Conservation (phyloP, 2,888 invertebrate species). For the Acanthococcus lagerstroemiae region DNA sequence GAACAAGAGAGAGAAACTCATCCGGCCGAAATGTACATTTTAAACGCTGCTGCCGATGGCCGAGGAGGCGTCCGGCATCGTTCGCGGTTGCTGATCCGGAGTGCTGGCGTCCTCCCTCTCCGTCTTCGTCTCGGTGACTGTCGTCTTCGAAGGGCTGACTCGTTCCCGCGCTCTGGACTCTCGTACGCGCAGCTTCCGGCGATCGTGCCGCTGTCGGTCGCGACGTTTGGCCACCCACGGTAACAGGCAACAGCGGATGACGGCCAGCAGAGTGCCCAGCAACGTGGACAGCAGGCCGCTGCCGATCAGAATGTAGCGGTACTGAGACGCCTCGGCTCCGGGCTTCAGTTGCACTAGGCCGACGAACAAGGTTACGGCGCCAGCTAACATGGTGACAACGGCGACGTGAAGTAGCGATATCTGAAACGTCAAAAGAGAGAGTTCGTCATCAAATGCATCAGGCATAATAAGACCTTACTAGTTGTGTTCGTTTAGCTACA, state of each 20-base stretch:
- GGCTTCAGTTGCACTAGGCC: constrained; percentile 66
- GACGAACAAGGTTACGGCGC: constrained; percentile 62
- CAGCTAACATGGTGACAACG: constrained; percentile 61
- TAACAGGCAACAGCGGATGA: constrained; percentile 57
- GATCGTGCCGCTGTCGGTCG: constrained; percentile 22
- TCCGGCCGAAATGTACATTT: too few relatives aligned
- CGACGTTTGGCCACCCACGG: constrained; percentile 36
- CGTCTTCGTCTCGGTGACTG: background rate
- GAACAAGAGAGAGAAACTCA: too few relatives aligned
- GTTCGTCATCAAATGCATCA: too few relatives aligned
- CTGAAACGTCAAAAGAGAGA: too few relatives aligned
- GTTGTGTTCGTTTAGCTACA: too few relatives aligned
- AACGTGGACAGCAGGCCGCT: constrained; percentile 54
- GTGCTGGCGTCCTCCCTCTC: background rate
- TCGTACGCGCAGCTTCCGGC: constrained; percentile 22
- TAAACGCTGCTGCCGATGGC: constrained; percentile 15
- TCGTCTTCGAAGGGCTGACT: constrained; percentile 1
- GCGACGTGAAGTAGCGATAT: constrained; percentile 62
- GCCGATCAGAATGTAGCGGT: constrained; percentile 57
- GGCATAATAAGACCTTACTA: too few relatives aligned
- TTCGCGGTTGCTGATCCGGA: background rate
- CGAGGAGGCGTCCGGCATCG: background rate
- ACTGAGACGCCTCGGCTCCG: constrained; percentile 64
- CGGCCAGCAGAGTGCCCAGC: constrained; percentile 53
- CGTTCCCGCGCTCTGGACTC: background rate